A percentile compares a stretch with the other conserved stretches of the same genome.
These are phyloP conservation scores for Scomber colias DNA, from an alignment of 2,113 vertebrate species.

Conservation along the genomic window DNA sequence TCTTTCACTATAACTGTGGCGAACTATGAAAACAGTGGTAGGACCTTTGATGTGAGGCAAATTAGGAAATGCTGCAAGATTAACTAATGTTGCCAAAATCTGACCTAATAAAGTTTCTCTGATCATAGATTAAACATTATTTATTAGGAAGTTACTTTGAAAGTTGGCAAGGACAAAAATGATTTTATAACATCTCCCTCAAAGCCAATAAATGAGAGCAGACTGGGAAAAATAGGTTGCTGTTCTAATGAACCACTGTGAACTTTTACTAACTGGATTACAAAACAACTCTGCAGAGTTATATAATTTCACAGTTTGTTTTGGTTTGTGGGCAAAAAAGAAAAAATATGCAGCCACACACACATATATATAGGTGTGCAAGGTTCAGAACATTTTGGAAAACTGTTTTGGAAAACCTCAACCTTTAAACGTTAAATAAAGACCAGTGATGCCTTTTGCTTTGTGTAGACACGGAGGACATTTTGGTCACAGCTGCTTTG, in stretches of 20 bases:
- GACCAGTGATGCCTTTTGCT: not conserved
- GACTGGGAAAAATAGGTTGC: not conserved
- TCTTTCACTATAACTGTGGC: not conserved
- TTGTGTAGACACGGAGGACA: not conserved
- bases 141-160: not conserved
- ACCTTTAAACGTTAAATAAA: not conserved
- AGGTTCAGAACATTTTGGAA: not conserved
- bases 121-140: not conserved
- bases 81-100: not conserved
- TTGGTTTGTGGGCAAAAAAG: not conserved
- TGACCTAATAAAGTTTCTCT: not conserved
- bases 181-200: not conserved
- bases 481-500: not conserved
- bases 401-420: not conserved
- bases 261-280: not conserved
- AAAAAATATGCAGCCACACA: not conserved
- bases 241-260: not conserved
- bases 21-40: not conserved
- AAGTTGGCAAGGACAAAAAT: not conserved
- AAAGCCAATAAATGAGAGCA: not conserved
- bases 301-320: not conserved
- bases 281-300: not conserved
- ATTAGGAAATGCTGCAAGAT: not conserved
- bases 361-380: not conserved
- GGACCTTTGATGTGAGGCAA: not conserved